Evolutionary conservation across 2,888 invertebrate species (phyloP).

Genomic region (Odontocolon sp.): DNA sequence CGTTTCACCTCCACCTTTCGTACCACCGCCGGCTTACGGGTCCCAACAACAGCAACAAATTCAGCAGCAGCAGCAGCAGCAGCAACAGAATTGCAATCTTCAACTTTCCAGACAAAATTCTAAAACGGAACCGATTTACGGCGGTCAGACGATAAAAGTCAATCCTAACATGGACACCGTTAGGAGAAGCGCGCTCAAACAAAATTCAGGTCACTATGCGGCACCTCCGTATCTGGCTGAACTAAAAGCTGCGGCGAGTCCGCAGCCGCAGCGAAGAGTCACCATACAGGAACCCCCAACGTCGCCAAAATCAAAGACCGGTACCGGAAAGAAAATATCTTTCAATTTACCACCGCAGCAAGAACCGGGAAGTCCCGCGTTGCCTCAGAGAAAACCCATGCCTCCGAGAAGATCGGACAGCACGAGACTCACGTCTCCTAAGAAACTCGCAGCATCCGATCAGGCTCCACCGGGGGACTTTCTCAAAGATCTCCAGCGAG

Average conservation of each 20-base stretch:
- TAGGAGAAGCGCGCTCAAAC: slow-evolving; percentile 77
- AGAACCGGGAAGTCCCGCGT: slow-evolving; percentile 83
- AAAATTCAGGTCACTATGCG: slow-evolving; percentile 74
- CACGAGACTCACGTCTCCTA: slow-evolving; percentile 84
- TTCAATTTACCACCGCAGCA: slow-evolving; percentile 83
- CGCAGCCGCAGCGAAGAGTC: slow-evolving; percentile 83
- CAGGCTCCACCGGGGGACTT: slow-evolving; percentile 91
- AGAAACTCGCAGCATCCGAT: slow-evolving; percentile 87
- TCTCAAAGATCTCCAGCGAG: slow-evolving; percentile 93
- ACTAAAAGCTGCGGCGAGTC: slow-evolving; percentile 83
- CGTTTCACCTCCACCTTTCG: slow-evolving; percentile 67
- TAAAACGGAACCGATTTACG: slow-evolving; percentile 73
- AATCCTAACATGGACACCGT: slow-evolving; percentile 78
- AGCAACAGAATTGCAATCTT: slow-evolving; percentile 43
- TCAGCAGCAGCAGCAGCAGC: slow-evolving; percentile 43
- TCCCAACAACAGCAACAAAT: slow-evolving; percentile 66
- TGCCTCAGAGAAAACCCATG: slow-evolving; percentile 85
- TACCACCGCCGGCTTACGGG: slow-evolving; percentile 73
- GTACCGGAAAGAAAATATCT: slow-evolving; percentile 85
- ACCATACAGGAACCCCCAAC: slow-evolving; percentile 85
- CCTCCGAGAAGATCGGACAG: slow-evolving; percentile 91
- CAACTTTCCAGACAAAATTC: slow-evolving; percentile 74
- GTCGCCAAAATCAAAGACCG: slow-evolving; percentile 82
- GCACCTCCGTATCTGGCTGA: slow-evolving; percentile 83
- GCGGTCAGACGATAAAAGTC: slow-evolving; percentile 69